These are phyloP conservation scores for Drosophila fuyamai DNA, from an alignment of 1,140 invertebrate genomes.

Conservation along the genomic window DNA sequence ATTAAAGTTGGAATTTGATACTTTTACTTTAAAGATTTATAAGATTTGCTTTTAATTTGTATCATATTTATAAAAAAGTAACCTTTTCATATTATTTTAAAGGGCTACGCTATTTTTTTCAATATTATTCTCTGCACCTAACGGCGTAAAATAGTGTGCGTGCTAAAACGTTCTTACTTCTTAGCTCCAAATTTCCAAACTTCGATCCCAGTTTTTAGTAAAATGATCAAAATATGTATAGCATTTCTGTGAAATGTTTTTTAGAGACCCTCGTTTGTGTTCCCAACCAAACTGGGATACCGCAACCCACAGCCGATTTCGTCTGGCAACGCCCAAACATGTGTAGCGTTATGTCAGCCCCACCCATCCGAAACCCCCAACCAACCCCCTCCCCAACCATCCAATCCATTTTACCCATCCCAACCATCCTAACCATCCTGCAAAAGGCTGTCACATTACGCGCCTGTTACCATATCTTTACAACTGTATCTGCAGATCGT, in stretches of 20 bases:
- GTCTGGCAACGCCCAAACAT: conserved; percentile 70
- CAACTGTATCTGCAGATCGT: conserved; percentile 81
- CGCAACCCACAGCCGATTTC: conserved; percentile 15
- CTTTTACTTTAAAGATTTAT: too few species aligned
- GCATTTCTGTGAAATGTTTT: background rate
- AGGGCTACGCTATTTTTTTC: too few species aligned
- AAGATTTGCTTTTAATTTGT: too few species aligned
- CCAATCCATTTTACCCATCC: background rate
- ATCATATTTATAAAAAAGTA: too few species aligned
- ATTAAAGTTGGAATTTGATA: too few species aligned
- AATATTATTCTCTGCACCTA: too few species aligned
- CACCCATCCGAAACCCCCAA: conserved; percentile 7
- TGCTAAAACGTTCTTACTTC: too few species aligned
- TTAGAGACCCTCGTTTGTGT: conserved; percentile 32
- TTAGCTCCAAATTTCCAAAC: too few species aligned
- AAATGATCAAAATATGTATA: background rate
- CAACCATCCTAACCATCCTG: conserved; percentile 2
- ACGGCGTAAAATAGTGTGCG: too few species aligned
- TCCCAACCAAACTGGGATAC: conserved; percentile 21
- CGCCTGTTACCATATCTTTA: conserved; percentile 82
- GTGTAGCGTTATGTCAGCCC: conserved; percentile 53
- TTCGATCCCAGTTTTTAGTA: too few species aligned
- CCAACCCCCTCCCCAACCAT: conserved; percentile 1
- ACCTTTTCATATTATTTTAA: too few species aligned
- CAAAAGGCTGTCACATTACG: conserved; percentile 74